phyloP scores from a whole-genome alignment of 2,113 vertebrate genomes.

The Trematomus loennbergii region DNA sequence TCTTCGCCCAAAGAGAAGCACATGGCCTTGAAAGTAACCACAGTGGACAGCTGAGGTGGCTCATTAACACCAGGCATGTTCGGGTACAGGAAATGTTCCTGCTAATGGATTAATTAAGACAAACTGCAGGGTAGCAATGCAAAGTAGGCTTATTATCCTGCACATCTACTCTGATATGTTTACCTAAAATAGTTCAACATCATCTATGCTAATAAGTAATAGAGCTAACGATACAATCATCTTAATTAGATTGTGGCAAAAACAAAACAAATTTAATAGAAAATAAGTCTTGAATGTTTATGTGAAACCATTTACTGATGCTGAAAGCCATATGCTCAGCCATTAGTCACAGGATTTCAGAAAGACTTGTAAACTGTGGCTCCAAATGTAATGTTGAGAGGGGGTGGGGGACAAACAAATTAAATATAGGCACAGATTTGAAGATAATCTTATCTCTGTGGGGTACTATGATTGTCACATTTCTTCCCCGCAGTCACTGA shows the following conservation, averaged over 20 bases:
- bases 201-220: not conserved
- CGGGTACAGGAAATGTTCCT: slow-evolving; percentile 48
- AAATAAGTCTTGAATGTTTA: slow-evolving; percentile 17
- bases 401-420: slow-evolving; percentile 43
- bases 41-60: slow-evolving; percentile 63
- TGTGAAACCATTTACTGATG: slow-evolving; percentile 11
- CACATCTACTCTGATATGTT: slow-evolving; percentile 6
- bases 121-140: slow-evolving; percentile 19
- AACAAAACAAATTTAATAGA: not conserved
- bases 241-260: not conserved
- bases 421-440: slow-evolving; percentile 61
- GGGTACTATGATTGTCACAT: slow-evolving; percentile 64
- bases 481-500: slow-evolving; percentile 58
- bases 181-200: not conserved
- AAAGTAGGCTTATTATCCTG: slow-evolving; percentile 6
- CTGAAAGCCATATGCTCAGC: slow-evolving; percentile 33
- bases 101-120: slow-evolving; percentile 63
- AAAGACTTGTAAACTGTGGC: slow-evolving; percentile 29
- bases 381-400: slow-evolving; percentile 36
- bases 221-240: not conserved
- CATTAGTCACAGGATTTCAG: slow-evolving; percentile 44
- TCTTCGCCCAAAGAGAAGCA: slow-evolving; percentile 61
- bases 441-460: slow-evolving; percentile 63
- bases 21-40: slow-evolving; percentile 68
- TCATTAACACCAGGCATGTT: slow-evolving; percentile 65